Conservation (phyloP, 2,797 vertebrate genomes). For the Fistularia commersonii region DNA sequence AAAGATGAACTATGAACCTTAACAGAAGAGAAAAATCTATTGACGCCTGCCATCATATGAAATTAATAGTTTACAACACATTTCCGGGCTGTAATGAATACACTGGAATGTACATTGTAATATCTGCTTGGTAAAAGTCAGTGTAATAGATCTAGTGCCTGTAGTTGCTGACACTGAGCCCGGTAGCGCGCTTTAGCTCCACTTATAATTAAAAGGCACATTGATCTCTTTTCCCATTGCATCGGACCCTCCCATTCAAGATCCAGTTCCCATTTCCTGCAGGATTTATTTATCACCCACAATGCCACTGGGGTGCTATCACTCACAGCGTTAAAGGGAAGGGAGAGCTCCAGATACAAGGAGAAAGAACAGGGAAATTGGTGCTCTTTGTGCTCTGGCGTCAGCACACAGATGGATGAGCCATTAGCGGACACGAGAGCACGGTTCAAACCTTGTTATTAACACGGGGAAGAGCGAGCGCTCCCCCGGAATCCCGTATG, state of each 20-base stretch:
- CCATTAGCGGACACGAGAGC: slow-evolving; percentile 61
- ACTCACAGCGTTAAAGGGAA: slow-evolving; percentile 61
- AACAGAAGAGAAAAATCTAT: slow-evolving; percentile 2
- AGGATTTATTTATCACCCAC: slow-evolving; percentile 73
- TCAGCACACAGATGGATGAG: slow-evolving; percentile 60
- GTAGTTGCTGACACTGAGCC: slow-evolving; percentile 42
- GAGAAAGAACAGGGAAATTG: slow-evolving; percentile 44
- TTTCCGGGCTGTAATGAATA: slow-evolving; percentile 41
- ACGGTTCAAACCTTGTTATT: slow-evolving; percentile 54
- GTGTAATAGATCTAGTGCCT: slow-evolving; percentile 55
- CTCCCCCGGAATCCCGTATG: slow-evolving; percentile 29
- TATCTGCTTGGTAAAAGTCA: slow-evolving; percentile 27
- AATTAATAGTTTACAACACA: slow-evolving; percentile 25
- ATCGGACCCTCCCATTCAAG: slow-evolving; percentile 45
- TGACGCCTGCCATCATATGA: slow-evolving; percentile 18
- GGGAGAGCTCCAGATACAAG: slow-evolving; percentile 56
- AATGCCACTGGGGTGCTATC: slow-evolving; percentile 64
- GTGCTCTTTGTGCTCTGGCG: slow-evolving; percentile 54
- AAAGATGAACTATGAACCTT: no score
- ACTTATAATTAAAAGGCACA: slow-evolving; percentile 76
- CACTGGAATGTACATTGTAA: slow-evolving; percentile 29
- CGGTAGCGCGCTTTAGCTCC: slow-evolving; percentile 56
- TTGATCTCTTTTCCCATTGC: slow-evolving; percentile 60
- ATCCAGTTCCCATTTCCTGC: slow-evolving; percentile 68
- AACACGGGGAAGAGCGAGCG: slow-evolving; percentile 44